phyloP scores from a whole-genome alignment of 2,888 invertebrate genomes.

The Cheilosia vernalis region DNA sequence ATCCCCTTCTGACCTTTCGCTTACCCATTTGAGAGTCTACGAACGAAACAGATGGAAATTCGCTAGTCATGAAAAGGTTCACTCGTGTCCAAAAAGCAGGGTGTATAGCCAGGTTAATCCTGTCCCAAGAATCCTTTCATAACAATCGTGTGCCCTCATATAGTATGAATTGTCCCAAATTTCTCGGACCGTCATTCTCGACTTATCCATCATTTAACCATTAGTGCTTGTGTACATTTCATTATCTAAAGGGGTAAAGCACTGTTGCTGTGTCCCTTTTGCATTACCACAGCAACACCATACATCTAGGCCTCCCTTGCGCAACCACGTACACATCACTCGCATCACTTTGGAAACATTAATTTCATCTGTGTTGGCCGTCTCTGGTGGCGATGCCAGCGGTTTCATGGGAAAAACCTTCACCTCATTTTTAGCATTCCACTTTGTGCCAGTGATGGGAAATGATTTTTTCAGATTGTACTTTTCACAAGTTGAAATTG shows the following conservation, averaged over 20 bases:
- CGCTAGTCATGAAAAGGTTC: neutral
- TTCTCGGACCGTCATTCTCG: neutral
- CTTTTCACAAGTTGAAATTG: too few relatives aligned
- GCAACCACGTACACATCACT: slow-evolving; percentile 2
- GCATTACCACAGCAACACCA: slow-evolving; percentile 29
- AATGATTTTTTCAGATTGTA: too few relatives aligned
- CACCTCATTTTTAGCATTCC: slow-evolving; percentile 53
- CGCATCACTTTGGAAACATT: slow-evolving; percentile 51
- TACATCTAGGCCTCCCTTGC: slow-evolving; percentile 27
- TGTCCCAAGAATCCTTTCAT: too few relatives aligned
- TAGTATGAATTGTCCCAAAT: neutral
- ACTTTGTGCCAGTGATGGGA: too few relatives aligned
- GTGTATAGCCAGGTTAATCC: too few relatives aligned
- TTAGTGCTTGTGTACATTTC: slow-evolving; percentile 23
- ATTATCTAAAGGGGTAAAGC: slow-evolving; percentile 21
- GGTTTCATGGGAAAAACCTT: slow-evolving; percentile 45
- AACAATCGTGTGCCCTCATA: too few relatives aligned
- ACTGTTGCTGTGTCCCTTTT: slow-evolving; percentile 2
- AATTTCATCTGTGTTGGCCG: slow-evolving; percentile 51
- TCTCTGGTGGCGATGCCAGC: slow-evolving; percentile 10
- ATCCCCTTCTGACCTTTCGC: neutral
- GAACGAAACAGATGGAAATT: neutral
- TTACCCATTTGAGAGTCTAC: neutral
- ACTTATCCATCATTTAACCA: slow-evolving; percentile 39
- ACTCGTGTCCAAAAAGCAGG: too few relatives aligned